A percentile compares a stretch with the other conserved stretches of the same genome.
These are phyloP conservation scores for Heteropelma amictum DNA, from an alignment of 2,888 invertebrate genomes.

Conservation along the genomic window DNA sequence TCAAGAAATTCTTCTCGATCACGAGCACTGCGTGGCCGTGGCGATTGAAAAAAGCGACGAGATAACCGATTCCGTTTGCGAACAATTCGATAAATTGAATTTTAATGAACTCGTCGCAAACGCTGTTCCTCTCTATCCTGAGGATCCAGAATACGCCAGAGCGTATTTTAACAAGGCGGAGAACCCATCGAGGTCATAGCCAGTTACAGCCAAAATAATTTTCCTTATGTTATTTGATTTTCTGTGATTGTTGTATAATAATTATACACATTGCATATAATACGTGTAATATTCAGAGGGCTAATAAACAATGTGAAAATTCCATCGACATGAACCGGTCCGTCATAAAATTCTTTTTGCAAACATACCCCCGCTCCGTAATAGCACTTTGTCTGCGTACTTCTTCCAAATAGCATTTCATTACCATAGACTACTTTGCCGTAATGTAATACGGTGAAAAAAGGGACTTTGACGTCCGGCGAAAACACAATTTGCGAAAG, in stretches of 20 bases:
- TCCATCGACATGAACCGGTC: no score
- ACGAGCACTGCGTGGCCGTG: slow-evolving; percentile 88
- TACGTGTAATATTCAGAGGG: slow-evolving; percentile 33
- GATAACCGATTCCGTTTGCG: slow-evolving; percentile 53
- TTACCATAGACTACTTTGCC: no score
- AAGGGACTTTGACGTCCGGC: no score
- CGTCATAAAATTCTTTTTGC: no score
- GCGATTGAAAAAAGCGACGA: slow-evolving; percentile 78
- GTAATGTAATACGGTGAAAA: no score
- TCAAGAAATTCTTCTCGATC: slow-evolving; percentile 89
- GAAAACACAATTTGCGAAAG: no score
- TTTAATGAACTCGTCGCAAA: slow-evolving; percentile 82
- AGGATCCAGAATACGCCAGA: slow-evolving; percentile 80
- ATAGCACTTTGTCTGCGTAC: no score
- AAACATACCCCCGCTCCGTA: no score
- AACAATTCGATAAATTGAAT: slow-evolving; percentile 80
- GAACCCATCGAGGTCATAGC: slow-evolving; percentile 65
- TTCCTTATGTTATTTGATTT: not conserved
- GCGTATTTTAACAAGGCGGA: slow-evolving; percentile 82
- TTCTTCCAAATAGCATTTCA: no score
- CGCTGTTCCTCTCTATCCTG: slow-evolving; percentile 78
- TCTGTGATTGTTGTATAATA: no score
- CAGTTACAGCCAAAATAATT: not conserved
- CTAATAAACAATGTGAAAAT: slow-evolving; percentile 32
- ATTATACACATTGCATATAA: not conserved